phyloP scores from a whole-genome alignment of 2,888 invertebrate species.

The Hyles lineata region DNA sequence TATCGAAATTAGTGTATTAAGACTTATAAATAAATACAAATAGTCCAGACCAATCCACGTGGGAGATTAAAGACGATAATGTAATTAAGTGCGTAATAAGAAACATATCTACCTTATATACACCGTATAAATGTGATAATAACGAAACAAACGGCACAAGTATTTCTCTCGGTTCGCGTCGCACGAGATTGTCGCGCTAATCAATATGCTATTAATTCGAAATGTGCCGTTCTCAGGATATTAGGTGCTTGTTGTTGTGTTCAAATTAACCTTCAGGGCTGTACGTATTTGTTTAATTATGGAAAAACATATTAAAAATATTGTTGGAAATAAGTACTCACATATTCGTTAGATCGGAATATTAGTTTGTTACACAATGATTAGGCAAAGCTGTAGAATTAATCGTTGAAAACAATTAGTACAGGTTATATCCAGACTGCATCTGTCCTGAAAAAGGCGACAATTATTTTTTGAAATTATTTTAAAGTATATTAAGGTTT shows the following conservation, averaged over 20 bases:
- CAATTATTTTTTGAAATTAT: no score
- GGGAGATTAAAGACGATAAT: background rate
- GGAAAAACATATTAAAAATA: background rate
- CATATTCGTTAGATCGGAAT: no score
- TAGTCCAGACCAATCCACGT: background rate
- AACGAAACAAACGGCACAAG: background rate
- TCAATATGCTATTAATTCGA: conserved; percentile 59
- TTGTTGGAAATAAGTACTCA: background rate
- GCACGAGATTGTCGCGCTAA: conserved; percentile 48
- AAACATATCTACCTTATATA: background rate
- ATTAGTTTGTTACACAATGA: no score
- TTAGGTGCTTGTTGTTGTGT: conserved; percentile 21
- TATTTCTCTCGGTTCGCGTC: background rate
- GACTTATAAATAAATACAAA: background rate
- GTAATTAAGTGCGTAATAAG: background rate
- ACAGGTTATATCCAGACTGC: no score
- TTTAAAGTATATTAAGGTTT: no score
- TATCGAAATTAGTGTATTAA: background rate
- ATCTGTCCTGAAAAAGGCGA: no score
- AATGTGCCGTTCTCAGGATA: conserved; percentile 42
- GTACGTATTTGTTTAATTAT: background rate
- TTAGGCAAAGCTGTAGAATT: no score
- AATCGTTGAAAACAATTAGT: no score
- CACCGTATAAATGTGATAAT: background rate
- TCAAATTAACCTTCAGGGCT: conserved; percentile 14